phyloP scores from a whole-genome alignment of 1,140 invertebrate species.

The Paraescarpia echinospica region DNA sequence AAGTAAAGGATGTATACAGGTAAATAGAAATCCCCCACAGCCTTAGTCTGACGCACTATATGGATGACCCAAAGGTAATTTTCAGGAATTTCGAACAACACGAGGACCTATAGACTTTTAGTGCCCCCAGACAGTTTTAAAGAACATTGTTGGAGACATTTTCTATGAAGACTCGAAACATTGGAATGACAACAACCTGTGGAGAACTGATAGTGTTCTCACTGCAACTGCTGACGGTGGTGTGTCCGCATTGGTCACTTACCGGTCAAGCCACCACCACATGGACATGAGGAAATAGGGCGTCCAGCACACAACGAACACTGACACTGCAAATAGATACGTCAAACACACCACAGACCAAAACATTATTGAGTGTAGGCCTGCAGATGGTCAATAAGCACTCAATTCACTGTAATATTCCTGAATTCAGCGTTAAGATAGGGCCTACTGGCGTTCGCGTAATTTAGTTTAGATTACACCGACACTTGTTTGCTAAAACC shows the following conservation, averaged over 20 bases:
- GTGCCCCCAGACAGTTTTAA: too few species aligned
- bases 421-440: background rate
- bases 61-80: too few species aligned
- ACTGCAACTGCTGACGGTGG: background rate
- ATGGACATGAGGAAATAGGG: constrained; percentile 23
- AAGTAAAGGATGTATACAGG: too few species aligned
- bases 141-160: too few species aligned
- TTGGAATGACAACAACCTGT: too few species aligned
- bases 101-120: too few species aligned
- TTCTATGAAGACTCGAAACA: too few species aligned
- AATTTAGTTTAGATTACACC: background rate
- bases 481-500: background rate
- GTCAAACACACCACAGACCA: background rate
- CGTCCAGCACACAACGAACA: constrained; percentile 78
- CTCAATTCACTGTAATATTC: background rate
- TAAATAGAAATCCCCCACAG: too few species aligned
- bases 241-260: constrained; percentile 3
- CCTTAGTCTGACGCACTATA: too few species aligned
- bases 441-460: background rate
- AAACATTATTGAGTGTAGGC: too few species aligned
- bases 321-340: constrained; percentile 45
- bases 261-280: constrained; percentile 25
- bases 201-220: background rate
- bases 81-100: too few species aligned
- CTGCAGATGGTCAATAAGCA: too few species aligned